These are phyloP conservation scores for Neocrepidodera transversa DNA, from an alignment of 2,888 invertebrate genomes.

Conservation along the genomic window DNA sequence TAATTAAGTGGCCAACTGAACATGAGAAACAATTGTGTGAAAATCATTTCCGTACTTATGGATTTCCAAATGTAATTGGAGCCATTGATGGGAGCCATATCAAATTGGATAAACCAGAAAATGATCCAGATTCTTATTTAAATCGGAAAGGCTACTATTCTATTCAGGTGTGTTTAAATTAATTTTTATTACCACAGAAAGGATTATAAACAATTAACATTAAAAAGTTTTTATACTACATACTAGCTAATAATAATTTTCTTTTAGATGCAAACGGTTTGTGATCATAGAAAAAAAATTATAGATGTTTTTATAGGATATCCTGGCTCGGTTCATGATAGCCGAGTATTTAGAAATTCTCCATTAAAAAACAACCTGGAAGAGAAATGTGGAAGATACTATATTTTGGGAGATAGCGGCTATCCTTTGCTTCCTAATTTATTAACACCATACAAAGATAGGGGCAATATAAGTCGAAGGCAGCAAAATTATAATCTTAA, in stretches of 20 bases:
- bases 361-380: conserved; percentile 13
- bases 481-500: conserved; percentile 33
- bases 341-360: conserved; percentile 26
- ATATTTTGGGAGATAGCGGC: conserved; percentile 29
- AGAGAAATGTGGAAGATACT: conserved; percentile 27
- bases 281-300: conserved; percentile 20
- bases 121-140: conserved; percentile 36
- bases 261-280: conserved; percentile 19
- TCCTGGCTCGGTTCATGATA: conserved; percentile 9
- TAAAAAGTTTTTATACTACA: no score
- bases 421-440: conserved; percentile 18
- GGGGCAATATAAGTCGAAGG: conserved; percentile 29
- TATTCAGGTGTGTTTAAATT: conserved; percentile 26
- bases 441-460: conserved; percentile 35
- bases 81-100: conserved; percentile 33
- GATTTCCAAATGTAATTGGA: conserved; percentile 35
- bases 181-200: no score
- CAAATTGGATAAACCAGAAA: conserved; percentile 34
- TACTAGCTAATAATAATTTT: no score
- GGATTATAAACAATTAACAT: no score
- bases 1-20: conserved; percentile 33
- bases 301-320: conserved; percentile 16
- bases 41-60: conserved; percentile 28
- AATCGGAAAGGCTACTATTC: conserved; percentile 30
- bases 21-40: conserved; percentile 22